phyloP scores from a whole-genome alignment of 2,113 vertebrate genomes.

The Ranitomeya variabilis region DNA sequence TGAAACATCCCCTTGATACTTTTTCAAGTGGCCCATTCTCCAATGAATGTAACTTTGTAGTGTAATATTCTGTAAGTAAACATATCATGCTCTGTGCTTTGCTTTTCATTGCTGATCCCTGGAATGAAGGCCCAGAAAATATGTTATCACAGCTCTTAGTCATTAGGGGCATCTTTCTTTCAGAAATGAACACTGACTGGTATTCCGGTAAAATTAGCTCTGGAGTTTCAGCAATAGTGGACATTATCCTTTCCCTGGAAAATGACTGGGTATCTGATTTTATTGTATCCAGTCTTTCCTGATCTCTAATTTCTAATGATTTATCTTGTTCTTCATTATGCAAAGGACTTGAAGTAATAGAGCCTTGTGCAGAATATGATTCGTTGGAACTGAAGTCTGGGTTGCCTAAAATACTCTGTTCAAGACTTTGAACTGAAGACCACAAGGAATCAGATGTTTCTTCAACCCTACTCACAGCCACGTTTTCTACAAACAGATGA shows the following conservation, averaged over 20 bases:
- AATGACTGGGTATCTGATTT: too few relatives aligned
- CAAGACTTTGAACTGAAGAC: background rate
- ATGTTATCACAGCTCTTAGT: slow-evolving; percentile 53
- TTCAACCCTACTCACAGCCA: too few relatives aligned
- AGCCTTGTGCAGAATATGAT: background rate
- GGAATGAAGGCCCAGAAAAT: slow-evolving; percentile 9
- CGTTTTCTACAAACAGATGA: background rate
- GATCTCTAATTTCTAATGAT: background rate
- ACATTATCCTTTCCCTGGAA: slow-evolving; percentile 31
- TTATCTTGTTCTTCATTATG: background rate
- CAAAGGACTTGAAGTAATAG: background rate
- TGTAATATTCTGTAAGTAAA: slow-evolving; percentile 51
- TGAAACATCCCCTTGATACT: slow-evolving; percentile 49
- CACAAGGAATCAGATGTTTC: background rate
- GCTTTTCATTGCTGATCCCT: slow-evolving; percentile 25
- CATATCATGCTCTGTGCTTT: slow-evolving; percentile 48
- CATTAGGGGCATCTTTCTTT: slow-evolving; percentile 7
- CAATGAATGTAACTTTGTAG: background rate
- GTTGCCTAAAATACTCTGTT: background rate
- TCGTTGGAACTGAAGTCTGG: background rate
- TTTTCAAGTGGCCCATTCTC: slow-evolving; percentile 42
- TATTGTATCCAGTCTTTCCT: background rate
- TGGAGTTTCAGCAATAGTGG: slow-evolving; percentile 17
- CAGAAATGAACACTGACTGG: background rate
- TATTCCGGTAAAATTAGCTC: slow-evolving; percentile 20